Percentiles rank a stretch among this genome's conserved stretches.
Conservation (phyloP, 2,797 vertebrate genomes). For the Mus minutoides region DNA sequence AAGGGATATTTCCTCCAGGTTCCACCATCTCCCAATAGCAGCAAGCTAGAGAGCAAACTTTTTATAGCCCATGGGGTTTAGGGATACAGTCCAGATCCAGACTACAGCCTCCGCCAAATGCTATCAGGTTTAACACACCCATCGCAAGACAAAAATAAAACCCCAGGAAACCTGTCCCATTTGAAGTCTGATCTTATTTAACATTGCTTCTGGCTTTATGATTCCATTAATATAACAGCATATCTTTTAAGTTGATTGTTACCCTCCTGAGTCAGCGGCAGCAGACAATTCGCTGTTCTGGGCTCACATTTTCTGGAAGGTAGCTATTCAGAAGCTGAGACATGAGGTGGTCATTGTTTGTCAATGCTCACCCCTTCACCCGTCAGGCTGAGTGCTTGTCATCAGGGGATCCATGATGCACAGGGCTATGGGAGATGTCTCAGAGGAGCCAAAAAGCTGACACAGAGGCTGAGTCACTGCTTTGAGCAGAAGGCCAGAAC, state of each 20-base stretch:
- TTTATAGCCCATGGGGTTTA: not conserved
- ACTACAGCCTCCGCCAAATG: not conserved
- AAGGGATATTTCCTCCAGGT: not conserved
- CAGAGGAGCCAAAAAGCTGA: not conserved
- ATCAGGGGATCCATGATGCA: not conserved
- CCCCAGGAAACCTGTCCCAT: not conserved
- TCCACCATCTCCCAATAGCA: not conserved
- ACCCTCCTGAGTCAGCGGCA: not conserved
- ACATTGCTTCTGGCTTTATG: not conserved
- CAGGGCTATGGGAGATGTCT: not conserved
- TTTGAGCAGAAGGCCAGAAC: not conserved
- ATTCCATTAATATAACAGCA: not conserved
- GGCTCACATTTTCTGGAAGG: not conserved
- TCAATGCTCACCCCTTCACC: not conserved
- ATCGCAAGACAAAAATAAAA: not conserved
- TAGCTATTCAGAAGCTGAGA: conserved; percentile 11
- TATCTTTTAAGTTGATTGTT: not conserved
- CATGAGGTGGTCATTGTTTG: not conserved
- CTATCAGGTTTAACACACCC: not conserved
- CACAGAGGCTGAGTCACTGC: not conserved
- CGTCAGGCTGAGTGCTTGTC: not conserved
- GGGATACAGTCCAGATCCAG: not conserved
- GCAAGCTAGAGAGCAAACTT: not conserved
- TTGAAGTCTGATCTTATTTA: not conserved
- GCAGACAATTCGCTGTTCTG: not conserved